Evolutionary conservation across 1,140 invertebrate species (phyloP).

Genomic region (Archivesica marissinica): DNA sequence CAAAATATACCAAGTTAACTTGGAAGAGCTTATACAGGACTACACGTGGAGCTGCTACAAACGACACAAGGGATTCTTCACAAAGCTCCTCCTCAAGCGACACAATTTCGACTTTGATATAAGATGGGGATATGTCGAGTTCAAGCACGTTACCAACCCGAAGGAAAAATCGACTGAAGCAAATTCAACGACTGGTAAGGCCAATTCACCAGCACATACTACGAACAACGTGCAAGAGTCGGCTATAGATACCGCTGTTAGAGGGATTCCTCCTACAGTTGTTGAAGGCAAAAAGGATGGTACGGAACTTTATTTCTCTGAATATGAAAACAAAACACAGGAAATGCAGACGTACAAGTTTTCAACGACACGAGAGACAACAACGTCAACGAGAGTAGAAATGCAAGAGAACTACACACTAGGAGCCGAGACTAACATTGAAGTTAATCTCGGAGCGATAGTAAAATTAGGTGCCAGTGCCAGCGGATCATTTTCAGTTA

Average conservation of each 20-base stretch:
- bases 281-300: neutral
- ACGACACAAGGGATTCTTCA: neutral
- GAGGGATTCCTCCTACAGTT: neutral
- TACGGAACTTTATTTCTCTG: constrained; percentile 46
- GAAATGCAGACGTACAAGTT: constrained; percentile 49
- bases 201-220: neutral
- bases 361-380: constrained; percentile 31
- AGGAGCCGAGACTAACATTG: constrained; percentile 51
- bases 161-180: neutral
- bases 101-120: constrained; percentile 49
- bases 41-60: constrained; percentile 30
- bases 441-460: constrained; percentile 41
- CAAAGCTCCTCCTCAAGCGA: neutral
- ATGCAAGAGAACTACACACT: constrained; percentile 62
- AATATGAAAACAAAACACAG: constrained; percentile 56
- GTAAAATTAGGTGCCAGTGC: constrained; percentile 43
- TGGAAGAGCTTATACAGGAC: constrained; percentile 36
- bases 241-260: neutral
- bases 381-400: constrained; percentile 37
- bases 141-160: constrained; percentile 43
- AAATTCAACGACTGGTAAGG: neutral
- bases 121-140: constrained; percentile 59
- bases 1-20: constrained; percentile 43
- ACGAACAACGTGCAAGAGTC: neutral
- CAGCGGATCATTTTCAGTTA: constrained; percentile 39